phyloP scores from a whole-genome alignment of 2,797 vertebrate genomes.

The Cheirogaleus major region DNA sequence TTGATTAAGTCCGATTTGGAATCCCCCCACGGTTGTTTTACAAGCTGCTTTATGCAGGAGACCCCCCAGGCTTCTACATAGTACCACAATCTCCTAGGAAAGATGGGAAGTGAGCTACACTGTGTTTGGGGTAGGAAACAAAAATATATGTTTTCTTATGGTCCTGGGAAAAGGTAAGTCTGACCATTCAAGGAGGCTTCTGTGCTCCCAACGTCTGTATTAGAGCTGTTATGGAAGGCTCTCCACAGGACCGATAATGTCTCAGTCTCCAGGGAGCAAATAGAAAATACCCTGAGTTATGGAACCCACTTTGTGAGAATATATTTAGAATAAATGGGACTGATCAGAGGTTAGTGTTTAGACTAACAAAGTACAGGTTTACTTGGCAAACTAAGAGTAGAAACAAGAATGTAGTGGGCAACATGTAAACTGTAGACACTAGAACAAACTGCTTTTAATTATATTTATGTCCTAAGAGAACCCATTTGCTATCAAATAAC shows the following conservation, averaged over 20 bases:
- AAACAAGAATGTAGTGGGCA: background rate
- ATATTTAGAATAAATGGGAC: background rate
- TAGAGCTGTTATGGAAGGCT: background rate
- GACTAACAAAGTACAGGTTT: background rate
- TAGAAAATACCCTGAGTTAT: background rate
- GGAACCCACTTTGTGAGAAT: background rate
- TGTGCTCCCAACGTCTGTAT: background rate
- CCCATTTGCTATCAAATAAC: background rate
- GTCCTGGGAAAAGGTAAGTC: slow-evolving; percentile 55
- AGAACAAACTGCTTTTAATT: slow-evolving; percentile 37
- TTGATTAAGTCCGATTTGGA: slow-evolving; percentile 76
- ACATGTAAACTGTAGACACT: background rate
- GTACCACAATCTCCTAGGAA: slow-evolving; percentile 60
- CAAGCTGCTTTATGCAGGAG: slow-evolving; percentile 61
- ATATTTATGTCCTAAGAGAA: slow-evolving; percentile 45
- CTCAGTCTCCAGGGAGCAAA: background rate
- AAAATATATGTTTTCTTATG: slow-evolving; percentile 52
- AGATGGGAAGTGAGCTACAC: slow-evolving; percentile 45
- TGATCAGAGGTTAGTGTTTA: background rate
- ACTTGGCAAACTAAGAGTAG: background rate
- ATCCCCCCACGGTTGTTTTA: slow-evolving; percentile 69
- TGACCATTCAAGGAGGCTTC: background rate
- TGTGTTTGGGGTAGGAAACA: slow-evolving; percentile 21
- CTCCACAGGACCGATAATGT: background rate
- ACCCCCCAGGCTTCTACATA: slow-evolving; percentile 56